Conservation (phyloP, 2,888 invertebrate species). For the Campaea margaritaria region DNA sequence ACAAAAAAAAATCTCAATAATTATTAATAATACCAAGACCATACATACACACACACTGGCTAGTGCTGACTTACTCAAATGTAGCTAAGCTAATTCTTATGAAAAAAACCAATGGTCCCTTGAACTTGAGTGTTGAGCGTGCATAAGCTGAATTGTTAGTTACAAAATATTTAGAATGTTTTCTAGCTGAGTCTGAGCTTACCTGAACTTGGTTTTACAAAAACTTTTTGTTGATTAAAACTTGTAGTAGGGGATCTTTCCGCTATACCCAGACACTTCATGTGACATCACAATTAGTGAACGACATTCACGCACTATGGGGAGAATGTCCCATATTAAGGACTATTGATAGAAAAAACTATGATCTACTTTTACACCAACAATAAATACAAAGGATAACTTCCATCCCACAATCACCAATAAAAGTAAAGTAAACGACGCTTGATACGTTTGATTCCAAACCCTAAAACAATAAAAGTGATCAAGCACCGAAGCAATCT, state of each 20-base stretch:
- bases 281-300: conserved; percentile 48
- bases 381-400: neutral
- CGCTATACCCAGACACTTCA: conserved; percentile 30
- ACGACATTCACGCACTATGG: conserved; percentile 46
- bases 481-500: conserved; percentile 12
- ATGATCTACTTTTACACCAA: too few relatives aligned
- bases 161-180: too few relatives aligned
- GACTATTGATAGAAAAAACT: neutral
- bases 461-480: conserved; percentile 18
- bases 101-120: too few relatives aligned
- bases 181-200: too few relatives aligned
- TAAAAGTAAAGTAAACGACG: conserved; percentile 5
- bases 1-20: too few relatives aligned
- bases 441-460: conserved; percentile 22
- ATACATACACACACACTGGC: too few relatives aligned
- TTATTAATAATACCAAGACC: too few relatives aligned
- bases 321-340: conserved; percentile 46
- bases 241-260: conserved; percentile 17
- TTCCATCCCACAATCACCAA: conserved; percentile 21
- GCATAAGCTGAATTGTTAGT: too few relatives aligned
- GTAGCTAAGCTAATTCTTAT: too few relatives aligned
- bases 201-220: too few relatives aligned
- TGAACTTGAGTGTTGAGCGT: too few relatives aligned
- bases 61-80: too few relatives aligned
- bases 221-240: neutral